Conservation (phyloP, 2,113 vertebrate genomes). For the Poeciliopsis turrubarensis region DNA sequence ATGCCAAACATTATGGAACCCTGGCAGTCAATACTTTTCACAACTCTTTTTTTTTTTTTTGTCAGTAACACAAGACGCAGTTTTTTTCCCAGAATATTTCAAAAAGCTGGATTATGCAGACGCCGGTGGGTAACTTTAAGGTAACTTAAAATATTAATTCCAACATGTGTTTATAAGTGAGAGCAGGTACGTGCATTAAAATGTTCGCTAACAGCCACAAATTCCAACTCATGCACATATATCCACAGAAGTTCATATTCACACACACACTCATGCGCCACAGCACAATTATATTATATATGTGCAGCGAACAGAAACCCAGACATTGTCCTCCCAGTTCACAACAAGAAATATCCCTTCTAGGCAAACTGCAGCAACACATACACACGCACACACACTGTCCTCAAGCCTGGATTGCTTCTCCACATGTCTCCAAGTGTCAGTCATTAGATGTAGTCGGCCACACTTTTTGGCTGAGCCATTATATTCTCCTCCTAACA, state of each 20-base stretch:
- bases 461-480: slow-evolving; percentile 24
- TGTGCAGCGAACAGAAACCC: slow-evolving; percentile 27
- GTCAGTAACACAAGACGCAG: neutral
- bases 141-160: neutral
- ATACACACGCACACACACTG: slow-evolving; percentile 21
- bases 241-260: neutral
- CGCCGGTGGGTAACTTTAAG: neutral
- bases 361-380: slow-evolving; percentile 41
- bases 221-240: neutral
- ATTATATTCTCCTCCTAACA: slow-evolving; percentile 42
- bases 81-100: neutral
- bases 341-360: slow-evolving; percentile 41
- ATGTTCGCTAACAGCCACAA: neutral
- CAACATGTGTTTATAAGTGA: neutral
- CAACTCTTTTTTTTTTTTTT: neutral
- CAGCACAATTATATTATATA: slow-evolving; percentile 17
- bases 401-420: slow-evolving; percentile 41
- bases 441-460: slow-evolving; percentile 50
- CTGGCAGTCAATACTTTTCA: neutral
- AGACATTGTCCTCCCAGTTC: slow-evolving; percentile 21
- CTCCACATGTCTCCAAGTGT: slow-evolving; percentile 47
- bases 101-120: neutral
- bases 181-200: neutral
- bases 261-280: neutral
- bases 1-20: neutral